Conservation (phyloP, 2,113 vertebrate species). For the Semnornis frantzii region DNA sequence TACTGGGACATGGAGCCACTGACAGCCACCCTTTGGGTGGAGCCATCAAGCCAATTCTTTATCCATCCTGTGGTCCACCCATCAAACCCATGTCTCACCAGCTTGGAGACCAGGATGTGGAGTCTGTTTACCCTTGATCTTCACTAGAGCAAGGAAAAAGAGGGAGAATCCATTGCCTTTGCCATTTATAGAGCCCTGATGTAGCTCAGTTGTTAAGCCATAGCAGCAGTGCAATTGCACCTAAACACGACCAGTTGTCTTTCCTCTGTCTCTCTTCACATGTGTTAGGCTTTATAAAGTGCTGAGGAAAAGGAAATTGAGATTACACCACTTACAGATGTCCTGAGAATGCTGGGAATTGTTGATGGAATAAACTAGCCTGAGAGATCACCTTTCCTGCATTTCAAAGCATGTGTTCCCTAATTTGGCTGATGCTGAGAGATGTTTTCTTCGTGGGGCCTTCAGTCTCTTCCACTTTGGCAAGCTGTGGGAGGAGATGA, state of each 20-base stretch:
- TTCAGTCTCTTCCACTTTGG: conserved; percentile 38
- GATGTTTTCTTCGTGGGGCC: conserved; percentile 28
- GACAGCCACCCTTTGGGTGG: too few relatives aligned
- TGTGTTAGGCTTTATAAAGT: conserved; percentile 5
- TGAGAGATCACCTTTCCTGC: conserved; percentile 58
- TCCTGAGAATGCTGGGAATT: conserved; percentile 35
- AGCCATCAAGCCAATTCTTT: too few relatives aligned
- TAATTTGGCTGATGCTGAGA: conserved; percentile 57
- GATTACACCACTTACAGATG: conserved; percentile 54
- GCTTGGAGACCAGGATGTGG: too few relatives aligned
- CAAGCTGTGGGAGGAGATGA: conserved; percentile 30
- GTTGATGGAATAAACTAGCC: conserved; percentile 45
- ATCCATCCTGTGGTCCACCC: too few relatives aligned
- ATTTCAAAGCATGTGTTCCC: conserved; percentile 47
- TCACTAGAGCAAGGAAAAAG: not conserved
- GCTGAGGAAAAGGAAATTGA: conserved; percentile 57
- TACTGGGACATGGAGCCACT: too few relatives aligned
- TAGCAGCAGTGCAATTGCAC: not conserved
- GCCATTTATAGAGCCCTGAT: not conserved
- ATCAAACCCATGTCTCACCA: too few relatives aligned
- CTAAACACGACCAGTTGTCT: not conserved
- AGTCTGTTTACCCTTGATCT: not conserved
- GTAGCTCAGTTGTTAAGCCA: not conserved
- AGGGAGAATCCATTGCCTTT: not conserved
- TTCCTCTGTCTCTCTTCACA: conserved; percentile 6